Evolutionary conservation across 2,113 vertebrate genomes (phyloP), one percentile per base, ranked within the genome.

Genomic region (Astatoreochromis straeleni): DNA sequence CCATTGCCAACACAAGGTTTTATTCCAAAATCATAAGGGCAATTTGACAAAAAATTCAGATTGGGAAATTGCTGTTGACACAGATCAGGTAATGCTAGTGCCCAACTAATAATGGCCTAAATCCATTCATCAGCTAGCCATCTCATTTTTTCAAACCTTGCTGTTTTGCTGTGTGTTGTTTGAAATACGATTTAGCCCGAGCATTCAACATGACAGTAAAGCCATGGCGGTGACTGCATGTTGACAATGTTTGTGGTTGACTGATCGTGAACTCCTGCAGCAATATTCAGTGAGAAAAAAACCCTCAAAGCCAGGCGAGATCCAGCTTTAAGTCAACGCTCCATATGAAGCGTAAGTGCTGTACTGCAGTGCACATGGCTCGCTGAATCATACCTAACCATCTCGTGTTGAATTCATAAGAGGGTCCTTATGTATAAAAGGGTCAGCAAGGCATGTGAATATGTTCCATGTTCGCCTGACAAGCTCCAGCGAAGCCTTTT

Each of bases 361-460:
- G 88, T 5, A 7, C 47, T 60, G 91, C 89, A 42, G 63, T 3
- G 87, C 17, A 17, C 92, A 70, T 45, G 81, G 88, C 88, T 85
- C 85, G 38, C 88, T 94, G 92, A 94, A 90, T 94, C 93, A 90
- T 87, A 88, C 85, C 91, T 57, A 85, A 90, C 87, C 78, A 83
- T 91, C 90, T 93, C 85, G 31, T 93, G 90, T 93, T 94, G 63
- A 91, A 94, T 92, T 94, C 91, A 93, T 94, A 89, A 94, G 91
- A 87, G 87, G 82, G 75, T 88, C 90, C 85, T 92, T 90, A 91
- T 83, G 91, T 81, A 90, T 83, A 80, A 89, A 91, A 89, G 88
- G 93, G 93, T 94, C 91, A 94, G 90, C 80, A 90, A 92, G 87
- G 82, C 92, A 84, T 91, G 91, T 86, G 88, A 87, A 83, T 84